Evolutionary conservation across 2,113 vertebrate genomes (phyloP).

Genomic region (Callithrix jacchus): DNA sequence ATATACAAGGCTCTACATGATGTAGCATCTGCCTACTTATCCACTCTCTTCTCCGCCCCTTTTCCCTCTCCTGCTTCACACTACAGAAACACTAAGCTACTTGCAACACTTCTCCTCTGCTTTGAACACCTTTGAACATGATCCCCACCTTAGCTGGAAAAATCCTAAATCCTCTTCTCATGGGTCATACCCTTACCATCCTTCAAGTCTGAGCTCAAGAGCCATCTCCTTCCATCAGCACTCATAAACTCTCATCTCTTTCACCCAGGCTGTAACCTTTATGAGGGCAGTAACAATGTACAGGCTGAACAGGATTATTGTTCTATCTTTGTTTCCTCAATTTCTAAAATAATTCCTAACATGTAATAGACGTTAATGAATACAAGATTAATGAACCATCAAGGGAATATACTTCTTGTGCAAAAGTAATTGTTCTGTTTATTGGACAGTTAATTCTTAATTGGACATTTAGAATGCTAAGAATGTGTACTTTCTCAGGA

Average conservation of each 20-base stretch:
- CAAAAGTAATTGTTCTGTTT: not conserved
- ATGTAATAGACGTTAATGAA: not conserved
- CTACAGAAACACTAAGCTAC: not conserved
- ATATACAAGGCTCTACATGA: not conserved
- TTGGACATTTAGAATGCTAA: not conserved
- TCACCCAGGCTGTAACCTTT: not conserved
- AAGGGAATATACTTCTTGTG: not conserved
- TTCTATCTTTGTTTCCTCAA: not conserved
- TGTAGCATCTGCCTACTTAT: not conserved
- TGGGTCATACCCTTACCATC: not conserved
- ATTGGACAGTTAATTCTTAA: not conserved
- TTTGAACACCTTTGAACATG: not conserved
- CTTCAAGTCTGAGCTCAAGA: not conserved
- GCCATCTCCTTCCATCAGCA: not conserved
- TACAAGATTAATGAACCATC: not conserved
- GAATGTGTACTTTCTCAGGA: not conserved
- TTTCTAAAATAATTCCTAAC: not conserved
- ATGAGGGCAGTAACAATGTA: not conserved
- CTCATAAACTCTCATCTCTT: not conserved
- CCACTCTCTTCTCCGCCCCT: not conserved
- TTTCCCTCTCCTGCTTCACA: not conserved
- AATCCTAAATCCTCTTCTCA: not conserved
- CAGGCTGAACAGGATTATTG: not conserved
- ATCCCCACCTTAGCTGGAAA: not conserved
- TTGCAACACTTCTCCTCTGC: not conserved